These are phyloP conservation scores for Danionella dracula DNA, from an alignment of 2,797 vertebrate genomes.

Conservation along the genomic window DNA sequence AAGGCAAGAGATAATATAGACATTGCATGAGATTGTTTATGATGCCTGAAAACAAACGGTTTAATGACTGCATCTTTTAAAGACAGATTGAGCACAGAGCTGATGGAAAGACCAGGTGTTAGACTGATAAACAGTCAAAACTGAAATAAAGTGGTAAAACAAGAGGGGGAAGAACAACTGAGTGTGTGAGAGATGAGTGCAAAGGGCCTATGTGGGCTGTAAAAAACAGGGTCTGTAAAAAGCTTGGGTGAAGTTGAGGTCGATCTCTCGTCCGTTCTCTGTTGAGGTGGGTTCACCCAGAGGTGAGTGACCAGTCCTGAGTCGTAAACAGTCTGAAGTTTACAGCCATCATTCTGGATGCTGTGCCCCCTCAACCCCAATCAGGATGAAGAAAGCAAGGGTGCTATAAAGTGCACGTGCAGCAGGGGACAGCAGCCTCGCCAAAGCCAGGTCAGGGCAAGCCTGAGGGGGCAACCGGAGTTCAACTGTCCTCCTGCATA, in stretches of 20 bases:
- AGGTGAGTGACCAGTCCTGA: slow-evolving; percentile 73
- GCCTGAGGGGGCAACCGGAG: slow-evolving; percentile 49
- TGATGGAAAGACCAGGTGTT: slow-evolving; percentile 36
- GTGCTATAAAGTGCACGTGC: slow-evolving; percentile 48
- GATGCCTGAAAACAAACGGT: background rate
- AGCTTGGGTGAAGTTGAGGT: slow-evolving; percentile 68
- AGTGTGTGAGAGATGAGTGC: slow-evolving; percentile 12
- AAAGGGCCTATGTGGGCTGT: slow-evolving; percentile 29
- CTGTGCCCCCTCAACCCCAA: slow-evolving; percentile 50
- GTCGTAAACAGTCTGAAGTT: slow-evolving; percentile 74
- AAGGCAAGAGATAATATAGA: no score
- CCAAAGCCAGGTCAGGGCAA: slow-evolving; percentile 50
- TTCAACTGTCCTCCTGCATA: slow-evolving; percentile 32
- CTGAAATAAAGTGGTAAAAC: slow-evolving; percentile 38
- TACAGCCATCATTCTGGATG: slow-evolving; percentile 71
- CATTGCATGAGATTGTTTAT: background rate
- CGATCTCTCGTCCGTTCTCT: slow-evolving; percentile 50
- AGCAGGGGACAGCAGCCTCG: slow-evolving; percentile 46
- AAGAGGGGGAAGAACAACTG: slow-evolving; percentile 4
- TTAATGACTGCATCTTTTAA: slow-evolving; percentile 5
- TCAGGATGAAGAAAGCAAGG: slow-evolving; percentile 44
- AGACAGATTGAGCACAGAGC: slow-evolving; percentile 1
- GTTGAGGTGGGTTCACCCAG: slow-evolving; percentile 69
- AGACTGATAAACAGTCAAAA: slow-evolving; percentile 35
- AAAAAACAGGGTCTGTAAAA: slow-evolving; percentile 49